Evolutionary conservation across 2,888 invertebrate genomes (phyloP), one percentile per base, ranked within the genome.

Genomic region (Amiota communis): DNA sequence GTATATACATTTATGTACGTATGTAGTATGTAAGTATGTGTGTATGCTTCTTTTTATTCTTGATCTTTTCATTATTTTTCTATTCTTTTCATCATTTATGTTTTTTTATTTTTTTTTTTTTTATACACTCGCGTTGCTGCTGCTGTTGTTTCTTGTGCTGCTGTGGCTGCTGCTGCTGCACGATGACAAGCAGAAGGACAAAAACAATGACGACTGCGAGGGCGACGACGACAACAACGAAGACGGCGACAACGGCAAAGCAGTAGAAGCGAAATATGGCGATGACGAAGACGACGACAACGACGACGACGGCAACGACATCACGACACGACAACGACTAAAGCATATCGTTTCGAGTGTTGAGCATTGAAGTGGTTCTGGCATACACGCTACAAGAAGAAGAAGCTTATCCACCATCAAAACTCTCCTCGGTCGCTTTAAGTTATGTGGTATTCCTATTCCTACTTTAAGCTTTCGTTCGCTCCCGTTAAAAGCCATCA

Each of bases 281-380:
- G 51, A 64, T 48, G 65, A 82, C 85, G 83, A 82, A 81, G 65
- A 77, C 74, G 76, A 76, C 72, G 75, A 77, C 77, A 73, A 80
- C 79, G 80, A 78, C 78, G 78, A 79, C 80, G 78, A 79, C 79
- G 77, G 79, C 81, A 78, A 80, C 79, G 81, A 83, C 84, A 87
- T 86, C 88, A 87, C 88, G 87, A 87, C 88, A 87, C 88, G 86
- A 87, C 88, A 84, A 85, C 86, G 87, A 86, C 86, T 87, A 76
- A 81, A 79, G 74, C 74, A 49, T 63, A 59, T 59, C 48, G 15
- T 56, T 72, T 71, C 71, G 71, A 74, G 63, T 56, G 65, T 56
- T 59, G 61, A 65, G 15, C 67, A 57, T 75, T 75, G 76, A 80
- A 79, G 80, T 78, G 78, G 75, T 77, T 76, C 73, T 59, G 59